Percentiles rank a stretch among this genome's conserved stretches.
phyloP scores from a whole-genome alignment of 2,113 vertebrate species.

The Notarius quadriscutis region DNA sequence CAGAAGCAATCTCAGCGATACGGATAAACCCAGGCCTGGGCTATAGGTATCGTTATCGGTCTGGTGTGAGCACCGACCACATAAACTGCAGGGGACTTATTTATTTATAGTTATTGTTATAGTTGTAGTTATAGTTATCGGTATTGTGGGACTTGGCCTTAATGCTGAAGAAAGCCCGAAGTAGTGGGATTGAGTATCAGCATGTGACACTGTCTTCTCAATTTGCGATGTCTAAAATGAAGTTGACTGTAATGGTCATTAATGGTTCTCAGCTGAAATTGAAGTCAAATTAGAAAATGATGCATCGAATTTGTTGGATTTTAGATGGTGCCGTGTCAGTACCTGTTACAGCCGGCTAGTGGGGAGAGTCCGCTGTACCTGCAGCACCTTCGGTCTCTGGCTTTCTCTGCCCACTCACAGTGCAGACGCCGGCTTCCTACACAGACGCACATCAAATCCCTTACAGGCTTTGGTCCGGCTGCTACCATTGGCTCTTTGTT shows the following conservation, averaged over 20 bases:
- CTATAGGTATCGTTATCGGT: too few species aligned
- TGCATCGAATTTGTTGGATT: constrained; percentile 11
- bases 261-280: neutral
- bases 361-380: constrained; percentile 91
- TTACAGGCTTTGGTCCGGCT: constrained; percentile 94
- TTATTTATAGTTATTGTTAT: too few species aligned
- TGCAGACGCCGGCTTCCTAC: constrained; percentile 87
- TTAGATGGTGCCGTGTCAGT: constrained; percentile 94
- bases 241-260: neutral
- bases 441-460: constrained; percentile 92
- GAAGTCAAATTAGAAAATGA: neutral
- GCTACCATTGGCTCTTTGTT: constrained; percentile 85
- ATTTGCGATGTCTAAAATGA: neutral
- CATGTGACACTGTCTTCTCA: neutral
- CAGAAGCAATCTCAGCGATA: too few species aligned
- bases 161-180: neutral
- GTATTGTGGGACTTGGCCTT: neutral
- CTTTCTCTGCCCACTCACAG: constrained; percentile 94
- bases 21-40: too few species aligned
- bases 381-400: constrained; percentile 94
- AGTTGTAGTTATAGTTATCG: too few species aligned
- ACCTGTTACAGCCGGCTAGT: constrained; percentile 93
- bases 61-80: too few species aligned
- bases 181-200: neutral
- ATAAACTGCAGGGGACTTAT: too few species aligned